Conservation (phyloP, 2,113 vertebrate genomes). For the Dasyurus viverrinus region DNA sequence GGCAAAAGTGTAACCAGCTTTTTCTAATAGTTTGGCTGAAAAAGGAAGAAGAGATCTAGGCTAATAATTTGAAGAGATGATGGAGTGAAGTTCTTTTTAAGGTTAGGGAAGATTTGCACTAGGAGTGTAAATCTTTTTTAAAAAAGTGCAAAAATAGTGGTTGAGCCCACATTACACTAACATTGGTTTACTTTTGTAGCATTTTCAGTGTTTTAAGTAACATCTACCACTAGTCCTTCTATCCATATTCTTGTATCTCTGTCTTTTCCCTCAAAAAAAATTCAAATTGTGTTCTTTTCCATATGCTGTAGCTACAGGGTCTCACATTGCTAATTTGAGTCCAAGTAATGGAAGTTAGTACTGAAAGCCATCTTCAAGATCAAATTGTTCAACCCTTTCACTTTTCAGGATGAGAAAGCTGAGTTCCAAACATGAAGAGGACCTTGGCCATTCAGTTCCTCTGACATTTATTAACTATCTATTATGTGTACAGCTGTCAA, state of each 20-base stretch:
- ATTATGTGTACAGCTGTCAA: background rate
- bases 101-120: background rate
- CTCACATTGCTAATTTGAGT: background rate
- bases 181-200: background rate
- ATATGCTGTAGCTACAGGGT: background rate
- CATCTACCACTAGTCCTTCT: background rate
- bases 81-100: background rate
- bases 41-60: background rate
- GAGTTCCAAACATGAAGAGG: background rate
- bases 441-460: background rate
- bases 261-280: background rate
- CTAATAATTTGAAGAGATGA: background rate
- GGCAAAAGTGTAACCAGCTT: background rate
- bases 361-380: background rate
- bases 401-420: background rate
- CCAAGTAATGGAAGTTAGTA: background rate
- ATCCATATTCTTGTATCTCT: background rate
- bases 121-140: background rate
- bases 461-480: background rate
- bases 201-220: background rate
- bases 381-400: background rate
- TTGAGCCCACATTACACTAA: background rate
- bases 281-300: background rate
- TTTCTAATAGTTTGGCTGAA: background rate
- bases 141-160: background rate